Evolutionary conservation across 2,113 vertebrate genomes (phyloP), one percentile per base, ranked within the genome.

Genomic region (Cheilinus undulatus): DNA sequence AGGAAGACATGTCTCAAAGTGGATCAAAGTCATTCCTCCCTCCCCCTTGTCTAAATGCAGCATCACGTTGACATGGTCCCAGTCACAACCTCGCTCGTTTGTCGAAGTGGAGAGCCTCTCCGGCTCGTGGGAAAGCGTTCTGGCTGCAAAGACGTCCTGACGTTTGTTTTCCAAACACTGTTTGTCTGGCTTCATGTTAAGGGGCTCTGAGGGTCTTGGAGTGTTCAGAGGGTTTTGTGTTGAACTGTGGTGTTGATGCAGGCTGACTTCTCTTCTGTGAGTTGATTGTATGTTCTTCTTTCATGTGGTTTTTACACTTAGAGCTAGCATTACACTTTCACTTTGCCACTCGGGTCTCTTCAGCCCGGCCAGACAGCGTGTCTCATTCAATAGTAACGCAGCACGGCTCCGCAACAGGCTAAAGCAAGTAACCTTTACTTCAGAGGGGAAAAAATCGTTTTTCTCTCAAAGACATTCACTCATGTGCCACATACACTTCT

Each of bases 1-100:
- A 84, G 82, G 83, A 83, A 84, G 83, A 84, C 80, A 60, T 76
- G 84, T 61, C 65, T 88, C 73, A 76, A 53, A 86, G 81, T 75
- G 83, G 83, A 86, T 91, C 85, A 88, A 90, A 89, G 87, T 64
- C 40, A 50, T 58, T 50, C 65, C 58, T 40, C 78, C 82, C 70
- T 42, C 38, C 66, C 70, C 36, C 46, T n/a, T 34, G 45, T 78
- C 76, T 75, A 78, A 87, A 88, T 59, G 61, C 53, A 77, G 56
- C 75, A 78, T 69, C 76, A 63, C 81, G 75, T 84, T 87, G 86
- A 87, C 87, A 85, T 40, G 65, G 73, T 73, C 67, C 34, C 82
- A 63, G 88, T 83, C 76, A 77, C 78, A 70, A 69, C 69, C 71
- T 56, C 30, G 5, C 72, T 77, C 36, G 42, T 79, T 74, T 83